Base-by-base conservation (phyloP, 2,113 vertebrate species). In the Dolichotis patagonum region DNA sequence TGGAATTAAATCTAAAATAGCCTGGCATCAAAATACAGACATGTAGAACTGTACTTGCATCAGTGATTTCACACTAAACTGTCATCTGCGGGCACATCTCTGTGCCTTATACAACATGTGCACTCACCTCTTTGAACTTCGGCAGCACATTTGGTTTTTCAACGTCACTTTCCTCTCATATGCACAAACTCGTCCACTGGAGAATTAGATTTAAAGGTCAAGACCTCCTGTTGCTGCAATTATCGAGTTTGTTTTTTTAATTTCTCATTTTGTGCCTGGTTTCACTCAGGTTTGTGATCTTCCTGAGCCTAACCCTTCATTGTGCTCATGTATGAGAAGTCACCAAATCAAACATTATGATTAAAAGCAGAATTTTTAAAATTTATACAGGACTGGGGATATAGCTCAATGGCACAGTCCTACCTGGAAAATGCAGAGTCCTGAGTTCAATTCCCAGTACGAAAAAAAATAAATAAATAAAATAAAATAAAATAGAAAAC, bases 161-260 rank as follows among this genome's bases (percentile, higher is more conserved):
- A 49, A 85, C 49, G 88, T 88, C 46, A 24, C 60, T 77, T 80
- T 67, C 41, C 32, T 30, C 86, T 86, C 19, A 6, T 54, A 20
- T 41, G 49, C 85, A 11, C 65, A n/a, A 85, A 80, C 43, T 89
- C 65, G 49, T 43, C 92, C 73, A 58, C 54, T 88, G 41, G 85
- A 92, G 73, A 97, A 96, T 65, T 95, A 73, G 81, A 82, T 97
- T 94, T 94, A 17, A 65, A 92, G 86, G 58, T 60, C 24, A n/a
- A n/a, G n/a, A 9, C 32, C 58, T 43, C 4, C 87, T 85, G 90
- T 95, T 49, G 22, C 65, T 90, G 32, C 13, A 94, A 38, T 88
- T 95, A 96, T 49, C 86, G 69, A 62, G 67, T 85, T 88, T 85
- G 12, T 80, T 81, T 32, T 81, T 87, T 63, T 81, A 91, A 67